Evolutionary conservation across 2,113 vertebrate species (phyloP).

Genomic region (Rhodinocichla rosea): DNA sequence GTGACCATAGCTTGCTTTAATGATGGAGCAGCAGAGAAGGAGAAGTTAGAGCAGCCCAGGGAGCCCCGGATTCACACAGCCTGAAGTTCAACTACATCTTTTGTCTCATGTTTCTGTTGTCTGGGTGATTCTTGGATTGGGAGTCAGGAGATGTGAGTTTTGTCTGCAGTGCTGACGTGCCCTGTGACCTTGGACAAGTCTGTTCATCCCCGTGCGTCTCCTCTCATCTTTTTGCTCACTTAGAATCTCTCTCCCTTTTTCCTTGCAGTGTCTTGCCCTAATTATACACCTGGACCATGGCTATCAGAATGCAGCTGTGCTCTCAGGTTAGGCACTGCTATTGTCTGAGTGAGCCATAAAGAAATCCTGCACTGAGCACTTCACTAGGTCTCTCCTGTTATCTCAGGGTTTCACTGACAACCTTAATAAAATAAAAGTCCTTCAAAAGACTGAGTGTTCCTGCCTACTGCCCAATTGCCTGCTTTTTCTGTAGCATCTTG

Average conservation of each 20-base stretch:
- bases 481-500: neutral
- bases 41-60: neutral
- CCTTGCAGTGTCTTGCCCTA: neutral
- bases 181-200: neutral
- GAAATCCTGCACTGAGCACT: neutral
- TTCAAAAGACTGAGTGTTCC: neutral
- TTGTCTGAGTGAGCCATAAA: neutral
- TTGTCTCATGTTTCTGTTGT: neutral
- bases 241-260: neutral
- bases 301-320: neutral
- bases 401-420: neutral
- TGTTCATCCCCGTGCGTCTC: neutral
- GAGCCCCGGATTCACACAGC: neutral
- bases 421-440: neutral
- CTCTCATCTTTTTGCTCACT: neutral
- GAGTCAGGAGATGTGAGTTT: neutral
- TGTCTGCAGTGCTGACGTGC: neutral
- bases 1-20: neutral
- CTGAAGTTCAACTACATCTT: neutral
- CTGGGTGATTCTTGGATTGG: neutral
- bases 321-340: neutral
- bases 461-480: neutral
- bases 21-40: neutral
- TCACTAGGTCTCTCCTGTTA: neutral
- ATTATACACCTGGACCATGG: neutral